Conservation (phyloP, 2,797 vertebrate species). For the Eulemur coronatus region DNA sequence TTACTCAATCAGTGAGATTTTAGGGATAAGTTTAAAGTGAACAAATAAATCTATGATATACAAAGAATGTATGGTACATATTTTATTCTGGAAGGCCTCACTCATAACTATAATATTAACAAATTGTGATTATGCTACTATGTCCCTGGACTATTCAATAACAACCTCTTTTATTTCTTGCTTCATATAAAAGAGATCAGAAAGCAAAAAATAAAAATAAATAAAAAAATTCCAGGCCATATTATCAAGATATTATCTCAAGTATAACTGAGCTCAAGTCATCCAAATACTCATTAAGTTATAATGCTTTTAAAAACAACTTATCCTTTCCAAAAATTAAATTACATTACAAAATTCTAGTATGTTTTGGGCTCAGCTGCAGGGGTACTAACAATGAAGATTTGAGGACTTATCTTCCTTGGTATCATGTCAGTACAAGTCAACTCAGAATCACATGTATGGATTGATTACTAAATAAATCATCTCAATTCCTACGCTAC, state of each 20-base stretch:
- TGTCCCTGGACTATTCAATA: neutral
- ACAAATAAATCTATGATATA: slow-evolving; percentile 3
- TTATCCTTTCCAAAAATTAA: slow-evolving; percentile 58
- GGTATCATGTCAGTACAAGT: neutral
- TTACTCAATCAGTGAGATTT: slow-evolving; percentile 48
- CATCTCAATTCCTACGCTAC: neutral
- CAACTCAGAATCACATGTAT: neutral
- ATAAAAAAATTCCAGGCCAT: slow-evolving; percentile 41
- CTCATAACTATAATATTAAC: slow-evolving; percentile 32
- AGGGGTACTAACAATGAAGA: neutral
- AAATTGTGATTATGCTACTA: neutral
- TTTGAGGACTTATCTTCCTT: slow-evolving; percentile 4
- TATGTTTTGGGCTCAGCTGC: neutral
- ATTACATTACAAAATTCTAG: slow-evolving; percentile 31
- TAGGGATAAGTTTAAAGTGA: slow-evolving; percentile 38
- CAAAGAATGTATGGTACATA: slow-evolving; percentile 26
- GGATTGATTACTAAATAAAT: neutral
- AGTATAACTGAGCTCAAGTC: slow-evolving; percentile 40
- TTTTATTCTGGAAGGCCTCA: slow-evolving; percentile 46
- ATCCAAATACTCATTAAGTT: slow-evolving; percentile 53
- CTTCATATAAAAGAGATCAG: slow-evolving; percentile 43
- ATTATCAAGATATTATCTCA: slow-evolving; percentile 58
- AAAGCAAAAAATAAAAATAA: slow-evolving; percentile 22
- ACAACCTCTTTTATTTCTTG: slow-evolving; percentile 53
- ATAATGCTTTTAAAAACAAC: slow-evolving; percentile 50